Evolutionary conservation across 92 coral and sea anemone species (phyloP), one percentile per base, ranked within the genome.

Genomic region (Siderastrea radians): DNA sequence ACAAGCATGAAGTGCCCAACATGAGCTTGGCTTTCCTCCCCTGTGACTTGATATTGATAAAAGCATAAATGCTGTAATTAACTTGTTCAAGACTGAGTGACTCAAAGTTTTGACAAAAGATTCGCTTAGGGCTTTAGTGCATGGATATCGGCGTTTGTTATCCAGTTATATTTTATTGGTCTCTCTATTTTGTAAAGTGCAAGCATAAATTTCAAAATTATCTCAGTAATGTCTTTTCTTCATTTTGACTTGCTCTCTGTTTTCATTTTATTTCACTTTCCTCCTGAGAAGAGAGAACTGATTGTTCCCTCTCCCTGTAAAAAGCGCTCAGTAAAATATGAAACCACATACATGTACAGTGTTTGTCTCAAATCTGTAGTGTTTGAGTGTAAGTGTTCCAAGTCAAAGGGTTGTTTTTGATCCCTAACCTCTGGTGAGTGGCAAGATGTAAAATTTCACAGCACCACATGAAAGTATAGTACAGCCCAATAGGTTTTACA

Each of bases 271-370:
- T 1, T 26, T 7, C 16, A 54, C 7, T 15, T 52, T 1, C 7
- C 16, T 13, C 6, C n/a, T 11, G 9, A 78, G 15, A 45, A 1
- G 73, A 70, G 52, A 79, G 51, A 68, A 66, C 63, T 80, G 84
- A 26, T 67, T 80, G 84, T 80, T 80, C 63, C 84, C 9, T 51
- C 9, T 15, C 5, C 16, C 6, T 47, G n/a, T 10, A 50, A 19
- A 59, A 15, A 14, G 1, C 49, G 51, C 57, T 71, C 38, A 26
- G 38, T 26, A 2, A 57, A 71, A 49, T 14, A 48, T 71, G 16
- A 71, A 71, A 16, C 57, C 57, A 48, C 47, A 50, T 71, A 71
- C 26, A 71, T 3, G 38, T 26, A 26, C 38, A 26, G 14, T 65
- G 10, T 65, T 3, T 19, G 70, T 10, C 16, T 60, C 16, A 7